Base-by-base conservation (phyloP, 1,140 invertebrate genomes). In the Solenopsis fugax region DNA sequence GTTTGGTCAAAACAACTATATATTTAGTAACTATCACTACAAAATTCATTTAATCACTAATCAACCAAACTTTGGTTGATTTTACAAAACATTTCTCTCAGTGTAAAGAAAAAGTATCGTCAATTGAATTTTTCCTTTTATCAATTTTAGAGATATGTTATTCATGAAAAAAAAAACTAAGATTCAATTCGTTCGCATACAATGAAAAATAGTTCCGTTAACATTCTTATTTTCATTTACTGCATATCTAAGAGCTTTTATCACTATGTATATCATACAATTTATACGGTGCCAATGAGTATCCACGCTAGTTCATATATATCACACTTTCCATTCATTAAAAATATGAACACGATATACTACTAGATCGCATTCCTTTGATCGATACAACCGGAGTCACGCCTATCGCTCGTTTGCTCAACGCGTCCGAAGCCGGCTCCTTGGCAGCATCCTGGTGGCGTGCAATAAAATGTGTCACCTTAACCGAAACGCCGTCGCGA, bases 391-490 rank as follows among this genome's bases (percentile, higher is more conserved):
- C 54, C 41, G 24, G 18, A 58, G 37, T 29, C 24, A 37, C 41
- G 52, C 13, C 24, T 73, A 60, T 48, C 52, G 67, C 24, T 24
- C 71, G 80, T 82, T 82, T 81, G 65, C 37, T 9, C 10, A 58
- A 37, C 16, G 29, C 24, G 12, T n/a, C 41, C 67, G n/a, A 72
- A 82, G 67, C 67, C 64, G 65, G 52, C 73, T 60, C 48, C 24
- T 50, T 21, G 54, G 24, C 45, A 52, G 64, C 60, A 29, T 37
- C 48, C 12, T 45, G 37, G 50, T 64, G 54, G 50, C 29, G 37
- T 34, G 87, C 84, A 89, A 91, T 91, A 88, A 91, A 52, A 87
- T 52, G 88, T 72, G 82, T 41, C 87, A 78, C 16, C 13, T 84
- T 89, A 90, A 90, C 91, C 84, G 71, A 82, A 86, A 89, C 86